Evolutionary conservation across 2,888 invertebrate genomes (phyloP).

Genomic region (Caenorhabditis japonica): DNA sequence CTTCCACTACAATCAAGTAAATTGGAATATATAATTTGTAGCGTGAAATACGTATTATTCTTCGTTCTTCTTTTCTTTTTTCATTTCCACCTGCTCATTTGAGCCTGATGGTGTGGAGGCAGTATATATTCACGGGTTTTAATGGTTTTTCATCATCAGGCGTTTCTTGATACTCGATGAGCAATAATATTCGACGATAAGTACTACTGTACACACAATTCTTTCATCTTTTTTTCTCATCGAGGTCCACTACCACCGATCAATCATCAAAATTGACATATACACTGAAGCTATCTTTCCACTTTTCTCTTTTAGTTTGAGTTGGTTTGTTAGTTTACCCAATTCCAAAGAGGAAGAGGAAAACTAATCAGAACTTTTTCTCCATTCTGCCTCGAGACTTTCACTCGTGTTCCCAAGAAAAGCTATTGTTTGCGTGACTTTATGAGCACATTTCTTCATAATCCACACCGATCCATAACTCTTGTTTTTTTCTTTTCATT

Average conservation of each 20-base stretch:
- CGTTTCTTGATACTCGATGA: too few species aligned
- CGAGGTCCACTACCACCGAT: not conserved
- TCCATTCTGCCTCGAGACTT: too few species aligned
- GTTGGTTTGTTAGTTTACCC: too few species aligned
- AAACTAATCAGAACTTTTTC: slow-evolving; percentile 10
- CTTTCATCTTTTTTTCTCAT: not conserved
- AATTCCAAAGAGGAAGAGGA: not conserved
- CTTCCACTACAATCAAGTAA: too few species aligned
- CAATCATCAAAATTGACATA: slow-evolving; percentile 37
- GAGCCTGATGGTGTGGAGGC: too few species aligned
- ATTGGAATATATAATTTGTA: too few species aligned
- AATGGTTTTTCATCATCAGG: too few species aligned
- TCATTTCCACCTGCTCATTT: too few species aligned
- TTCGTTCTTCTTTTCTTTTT: too few species aligned
- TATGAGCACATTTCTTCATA: slow-evolving; percentile 4
- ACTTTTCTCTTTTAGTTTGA: not conserved
- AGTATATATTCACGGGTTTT: too few species aligned
- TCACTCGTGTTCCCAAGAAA: slow-evolving; percentile 33
- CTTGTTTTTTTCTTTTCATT: not conserved
- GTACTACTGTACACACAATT: slow-evolving; percentile 34
- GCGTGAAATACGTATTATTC: too few species aligned
- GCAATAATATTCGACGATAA: too few species aligned
- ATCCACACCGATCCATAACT: slow-evolving; percentile 47
- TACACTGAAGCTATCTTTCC: slow-evolving; percentile 17
- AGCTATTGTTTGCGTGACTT: slow-evolving; percentile 30